Evolutionary conservation across 2,113 vertebrate species (phyloP).

Genomic region (Tauraco erythrolophus): DNA sequence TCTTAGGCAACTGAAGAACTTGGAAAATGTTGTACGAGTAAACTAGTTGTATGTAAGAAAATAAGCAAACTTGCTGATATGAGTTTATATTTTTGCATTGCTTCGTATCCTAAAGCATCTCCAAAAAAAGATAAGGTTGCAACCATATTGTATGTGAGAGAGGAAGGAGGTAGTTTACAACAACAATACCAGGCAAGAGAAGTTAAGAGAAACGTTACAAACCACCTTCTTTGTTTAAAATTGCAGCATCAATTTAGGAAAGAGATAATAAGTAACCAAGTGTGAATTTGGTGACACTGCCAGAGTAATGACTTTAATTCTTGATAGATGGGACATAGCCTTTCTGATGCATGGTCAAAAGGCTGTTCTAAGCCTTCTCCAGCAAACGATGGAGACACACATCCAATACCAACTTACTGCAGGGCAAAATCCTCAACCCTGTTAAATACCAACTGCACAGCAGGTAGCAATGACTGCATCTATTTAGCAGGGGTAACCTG

Average conservation of each 20-base stretch:
- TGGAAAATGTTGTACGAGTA: background rate
- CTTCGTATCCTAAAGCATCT: background rate
- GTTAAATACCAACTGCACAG: background rate
- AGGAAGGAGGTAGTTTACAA: background rate
- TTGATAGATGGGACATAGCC: background rate
- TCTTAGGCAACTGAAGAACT: background rate
- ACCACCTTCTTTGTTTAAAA: background rate
- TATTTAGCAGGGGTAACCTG: background rate
- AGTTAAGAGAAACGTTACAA: background rate
- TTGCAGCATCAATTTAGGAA: background rate
- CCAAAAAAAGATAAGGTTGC: background rate
- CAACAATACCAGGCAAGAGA: background rate
- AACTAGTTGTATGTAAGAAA: background rate
- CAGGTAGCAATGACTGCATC: background rate
- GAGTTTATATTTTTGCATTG: background rate
- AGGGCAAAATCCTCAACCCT: background rate
- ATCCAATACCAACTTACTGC: background rate
- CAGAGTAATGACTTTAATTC: background rate
- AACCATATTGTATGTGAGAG: rapidly evolving
- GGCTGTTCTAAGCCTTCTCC: background rate
- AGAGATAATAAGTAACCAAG: background rate
- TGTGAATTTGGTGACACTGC: background rate
- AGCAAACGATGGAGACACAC: background rate
- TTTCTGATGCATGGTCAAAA: background rate
- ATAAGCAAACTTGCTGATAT: background rate